Base-by-base conservation (phyloP, 2,113 vertebrate genomes). In the Scophthalmus maximus region DNA sequence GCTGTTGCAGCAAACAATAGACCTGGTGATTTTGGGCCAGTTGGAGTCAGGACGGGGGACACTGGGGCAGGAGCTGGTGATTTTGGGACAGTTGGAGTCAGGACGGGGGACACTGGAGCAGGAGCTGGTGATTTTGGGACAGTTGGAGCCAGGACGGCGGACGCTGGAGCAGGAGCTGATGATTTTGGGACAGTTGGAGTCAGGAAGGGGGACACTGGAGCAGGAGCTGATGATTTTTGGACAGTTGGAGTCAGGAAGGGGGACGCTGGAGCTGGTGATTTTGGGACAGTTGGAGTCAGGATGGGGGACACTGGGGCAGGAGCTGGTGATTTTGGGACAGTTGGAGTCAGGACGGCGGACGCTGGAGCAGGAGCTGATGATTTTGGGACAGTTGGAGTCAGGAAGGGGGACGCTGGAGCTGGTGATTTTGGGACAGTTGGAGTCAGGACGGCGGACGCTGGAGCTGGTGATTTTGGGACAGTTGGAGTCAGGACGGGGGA, bases 1-100 rank as follows among this genome's bases (percentile, higher is more conserved):
- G 67, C 52, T 29, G 49, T 68, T 6, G 34, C 47, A 36, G 56
- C 44, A 55, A 51, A 30, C 44, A 68, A 20, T 50, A 42, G 62
- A 18, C 17, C 6, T 12, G 63, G 18, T 1, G 62, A 36, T 17
- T 40, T 6, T 40, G 57, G 12, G 34, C n/a, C 25, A 61, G 38
- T 8, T 11, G 40, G 5, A 8, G 44, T 46, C 20, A 36, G 8
- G 25, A 12, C 58, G 14, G 25, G n/a, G 53, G 27, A 12, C 52
- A 11, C 15, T 10, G 52, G 15, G 10, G 4, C 7, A n/a, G 50
- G 14, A 8, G 4, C 7, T 10, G 50, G 14, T 18, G 26, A 9
- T 20, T 32, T 2, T 20, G 29, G 29, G 53, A 7, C 52, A 30
- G 52, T 11, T 5, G 52, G 15, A 15, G 38, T 17, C 15, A 17